These are phyloP conservation scores for Lophochroa leadbeateri DNA, from an alignment of 2,113 vertebrate genomes.

Conservation along the genomic window DNA sequence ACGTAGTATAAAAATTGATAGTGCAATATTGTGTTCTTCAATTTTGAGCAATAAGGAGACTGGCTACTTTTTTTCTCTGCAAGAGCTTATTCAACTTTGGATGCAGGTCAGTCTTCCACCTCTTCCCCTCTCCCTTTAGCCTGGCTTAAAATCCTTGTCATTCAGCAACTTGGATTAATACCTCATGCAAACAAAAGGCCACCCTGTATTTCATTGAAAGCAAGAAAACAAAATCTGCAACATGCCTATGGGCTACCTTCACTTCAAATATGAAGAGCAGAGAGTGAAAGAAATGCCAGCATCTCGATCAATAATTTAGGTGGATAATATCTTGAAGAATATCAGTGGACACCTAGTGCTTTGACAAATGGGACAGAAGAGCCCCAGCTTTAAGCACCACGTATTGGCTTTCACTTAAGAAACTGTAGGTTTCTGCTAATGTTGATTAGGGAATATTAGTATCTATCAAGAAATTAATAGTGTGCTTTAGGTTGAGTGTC, in stretches of 20 bases:
- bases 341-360: neutral
- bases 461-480: neutral
- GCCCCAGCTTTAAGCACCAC: neutral
- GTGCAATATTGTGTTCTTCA: neutral
- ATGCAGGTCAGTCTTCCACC: neutral
- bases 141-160: neutral
- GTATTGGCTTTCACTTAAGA: neutral
- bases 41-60: neutral
- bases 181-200: neutral
- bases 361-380: neutral
- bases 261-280: neutral
- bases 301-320: neutral
- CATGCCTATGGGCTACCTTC: neutral
- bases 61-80: neutral
- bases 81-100: neutral
- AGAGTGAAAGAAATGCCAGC: neutral
- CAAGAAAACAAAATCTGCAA: neutral
- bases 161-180: neutral
- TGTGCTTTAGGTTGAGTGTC: neutral
- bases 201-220: neutral
- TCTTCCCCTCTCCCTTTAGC: neutral
- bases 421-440: neutral
- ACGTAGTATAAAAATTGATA: neutral
- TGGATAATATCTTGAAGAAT: neutral
- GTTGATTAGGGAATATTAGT: constrained; percentile 1